Conservation (phyloP, 1,140 invertebrate genomes). For the Bradynema listronoti region DNA sequence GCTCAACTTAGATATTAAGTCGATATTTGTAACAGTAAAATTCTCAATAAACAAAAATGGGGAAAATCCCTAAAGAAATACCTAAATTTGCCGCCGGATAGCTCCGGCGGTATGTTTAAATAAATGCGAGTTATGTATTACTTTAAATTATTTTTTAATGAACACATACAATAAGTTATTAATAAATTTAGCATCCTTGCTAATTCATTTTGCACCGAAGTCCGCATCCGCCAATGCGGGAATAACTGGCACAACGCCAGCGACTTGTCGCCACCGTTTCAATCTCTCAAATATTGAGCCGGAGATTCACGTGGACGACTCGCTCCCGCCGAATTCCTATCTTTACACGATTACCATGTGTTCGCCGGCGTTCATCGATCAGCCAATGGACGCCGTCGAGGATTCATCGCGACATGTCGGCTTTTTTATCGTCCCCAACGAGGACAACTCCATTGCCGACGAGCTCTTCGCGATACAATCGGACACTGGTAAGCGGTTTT, state of each 20-base stretch:
- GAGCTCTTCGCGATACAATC: not conserved
- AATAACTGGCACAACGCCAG: not conserved
- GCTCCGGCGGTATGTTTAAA: not conserved
- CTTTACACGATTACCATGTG: conserved; percentile 4
- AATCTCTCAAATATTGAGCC: not conserved
- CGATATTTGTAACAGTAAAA: no score
- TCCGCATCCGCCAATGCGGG: not conserved
- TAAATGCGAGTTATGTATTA: not conserved
- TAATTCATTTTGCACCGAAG: not conserved
- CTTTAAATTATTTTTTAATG: not conserved
- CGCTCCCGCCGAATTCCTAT: conserved; percentile 2
- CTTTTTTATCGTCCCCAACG: no score
- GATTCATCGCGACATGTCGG: not conserved
- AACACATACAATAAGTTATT: not conserved
- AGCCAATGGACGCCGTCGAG: not conserved
- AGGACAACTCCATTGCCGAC: no score
- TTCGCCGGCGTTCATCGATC: not conserved
- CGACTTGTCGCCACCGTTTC: not conserved
- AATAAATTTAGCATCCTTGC: not conserved
- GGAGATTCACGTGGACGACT: not conserved
- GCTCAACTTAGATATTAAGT: no score
- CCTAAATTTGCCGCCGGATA: no score
- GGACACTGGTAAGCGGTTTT: not conserved
- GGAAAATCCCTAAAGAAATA: no score
- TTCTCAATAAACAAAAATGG: no score